phyloP scores from a whole-genome alignment of 2,113 vertebrate species.

The Larimichthys crocea region DNA sequence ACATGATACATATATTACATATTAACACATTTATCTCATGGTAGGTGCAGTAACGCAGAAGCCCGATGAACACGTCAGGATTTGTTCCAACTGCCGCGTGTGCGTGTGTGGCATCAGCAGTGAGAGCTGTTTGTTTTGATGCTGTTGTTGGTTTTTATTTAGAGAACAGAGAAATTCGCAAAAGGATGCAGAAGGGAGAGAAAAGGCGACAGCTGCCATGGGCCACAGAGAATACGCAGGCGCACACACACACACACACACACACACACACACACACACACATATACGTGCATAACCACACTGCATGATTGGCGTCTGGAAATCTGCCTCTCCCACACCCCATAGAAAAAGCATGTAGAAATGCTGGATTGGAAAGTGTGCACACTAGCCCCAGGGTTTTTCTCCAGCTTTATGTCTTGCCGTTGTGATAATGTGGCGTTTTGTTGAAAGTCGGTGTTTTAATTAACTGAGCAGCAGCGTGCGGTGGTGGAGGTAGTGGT shows the following conservation, averaged over 20 bases:
- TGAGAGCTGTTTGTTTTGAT: conserved; percentile 67
- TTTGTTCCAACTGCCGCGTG: background rate
- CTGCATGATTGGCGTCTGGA: conserved; percentile 58
- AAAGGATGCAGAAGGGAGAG: conserved; percentile 58
- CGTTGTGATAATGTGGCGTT: conserved; percentile 69
- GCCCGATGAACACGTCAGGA: background rate
- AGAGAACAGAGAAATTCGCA: conserved; percentile 56
- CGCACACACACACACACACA: background rate
- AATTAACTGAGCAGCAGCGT: conserved; percentile 70
- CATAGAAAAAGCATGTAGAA: conserved; percentile 28
- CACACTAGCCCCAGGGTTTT: conserved; percentile 42
- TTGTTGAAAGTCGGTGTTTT: conserved; percentile 71
- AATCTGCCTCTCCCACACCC: conserved; percentile 37
- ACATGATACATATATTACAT: conserved; percentile 6
- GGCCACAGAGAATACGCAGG: conserved; percentile 61
- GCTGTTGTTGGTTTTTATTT: conserved; percentile 70
- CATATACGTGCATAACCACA: background rate
- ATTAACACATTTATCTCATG: background rate
- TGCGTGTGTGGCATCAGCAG: conserved; percentile 39
- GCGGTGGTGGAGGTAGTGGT: conserved; percentile 34
- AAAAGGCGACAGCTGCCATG: conserved; percentile 74
- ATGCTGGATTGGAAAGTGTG: conserved; percentile 25
- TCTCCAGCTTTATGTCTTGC: conserved; percentile 55
- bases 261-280: background rate
- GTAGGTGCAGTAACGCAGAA: conserved; percentile 1